Percentiles rank a stretch among this genome's conserved stretches.
Evolutionary conservation across 1,140 invertebrate species (phyloP).

Genomic region (Globodera rostochiensis): DNA sequence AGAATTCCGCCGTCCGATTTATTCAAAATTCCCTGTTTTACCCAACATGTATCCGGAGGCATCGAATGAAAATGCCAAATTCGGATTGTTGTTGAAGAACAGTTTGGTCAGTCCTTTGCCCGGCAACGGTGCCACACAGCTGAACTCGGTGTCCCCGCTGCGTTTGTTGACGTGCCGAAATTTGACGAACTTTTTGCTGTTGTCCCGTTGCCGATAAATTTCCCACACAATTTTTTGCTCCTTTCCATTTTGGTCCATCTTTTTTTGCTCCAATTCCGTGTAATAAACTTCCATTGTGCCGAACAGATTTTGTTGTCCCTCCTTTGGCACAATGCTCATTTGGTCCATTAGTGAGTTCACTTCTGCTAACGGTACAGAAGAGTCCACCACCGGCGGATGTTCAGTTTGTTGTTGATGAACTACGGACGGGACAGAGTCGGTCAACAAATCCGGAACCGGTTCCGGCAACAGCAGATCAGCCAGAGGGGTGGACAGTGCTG

Average conservation of each 20-base stretch:
- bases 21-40: background rate
- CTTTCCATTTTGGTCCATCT: background rate
- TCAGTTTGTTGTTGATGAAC: background rate
- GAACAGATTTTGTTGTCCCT: background rate
- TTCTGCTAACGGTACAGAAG: background rate
- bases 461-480: too few species aligned
- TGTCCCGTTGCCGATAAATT: background rate
- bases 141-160: background rate
- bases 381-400: background rate
- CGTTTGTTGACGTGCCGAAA: background rate
- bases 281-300: background rate
- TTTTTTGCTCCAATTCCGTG: background rate
- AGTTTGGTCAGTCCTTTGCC: background rate
- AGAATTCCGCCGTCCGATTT: too few species aligned
- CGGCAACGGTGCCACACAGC: background rate
- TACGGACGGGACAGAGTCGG: background rate
- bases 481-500: too few species aligned
- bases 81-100: background rate
- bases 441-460: too few species aligned
- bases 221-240: background rate
- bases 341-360: background rate
- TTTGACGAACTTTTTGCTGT: background rate
- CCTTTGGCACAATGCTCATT: background rate
- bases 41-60: background rate
- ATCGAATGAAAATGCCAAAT: background rate